phyloP scores from a whole-genome alignment of 2,797 vertebrate genomes.

The Anguilla megastoma region DNA sequence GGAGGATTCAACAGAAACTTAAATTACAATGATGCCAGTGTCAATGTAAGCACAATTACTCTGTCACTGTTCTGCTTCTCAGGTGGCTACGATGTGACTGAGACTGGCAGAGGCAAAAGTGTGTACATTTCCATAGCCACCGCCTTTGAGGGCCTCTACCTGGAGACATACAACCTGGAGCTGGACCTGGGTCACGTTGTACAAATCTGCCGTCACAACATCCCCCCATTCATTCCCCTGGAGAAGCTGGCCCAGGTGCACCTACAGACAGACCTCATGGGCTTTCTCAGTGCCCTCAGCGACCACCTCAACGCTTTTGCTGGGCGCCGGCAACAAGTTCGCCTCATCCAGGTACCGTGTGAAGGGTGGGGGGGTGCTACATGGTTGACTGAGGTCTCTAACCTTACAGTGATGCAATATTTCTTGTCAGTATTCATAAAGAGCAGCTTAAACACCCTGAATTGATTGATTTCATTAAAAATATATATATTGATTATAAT shows the following conservation, averaged over 20 bases:
- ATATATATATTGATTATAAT: background rate
- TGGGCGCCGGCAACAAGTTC: constrained; percentile 80
- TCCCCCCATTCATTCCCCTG: constrained; percentile 84
- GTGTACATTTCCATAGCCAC: constrained; percentile 78
- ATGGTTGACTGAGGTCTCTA: background rate
- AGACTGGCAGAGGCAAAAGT: constrained; percentile 60
- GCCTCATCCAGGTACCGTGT: constrained; percentile 77
- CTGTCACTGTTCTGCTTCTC: background rate
- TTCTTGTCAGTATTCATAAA: background rate
- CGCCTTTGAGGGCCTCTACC: constrained; percentile 73
- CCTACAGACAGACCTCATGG: constrained; percentile 70
- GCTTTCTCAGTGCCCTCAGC: constrained; percentile 74
- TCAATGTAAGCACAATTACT: background rate
- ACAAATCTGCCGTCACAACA: constrained; percentile 75
- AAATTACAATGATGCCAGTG: background rate
- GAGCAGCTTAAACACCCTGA: background rate
- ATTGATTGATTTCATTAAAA: background rate
- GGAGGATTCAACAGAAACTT: background rate
- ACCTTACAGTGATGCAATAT: background rate
- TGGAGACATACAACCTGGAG: constrained; percentile 84
- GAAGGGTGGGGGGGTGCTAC: background rate
- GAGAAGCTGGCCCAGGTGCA: constrained; percentile 65
- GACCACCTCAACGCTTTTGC: constrained; percentile 79
- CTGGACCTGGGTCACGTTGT: constrained; percentile 65
- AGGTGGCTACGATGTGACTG: constrained; percentile 70